Conservation (phyloP, 1,140 invertebrate species). For the Asbolus verrucosus region DNA sequence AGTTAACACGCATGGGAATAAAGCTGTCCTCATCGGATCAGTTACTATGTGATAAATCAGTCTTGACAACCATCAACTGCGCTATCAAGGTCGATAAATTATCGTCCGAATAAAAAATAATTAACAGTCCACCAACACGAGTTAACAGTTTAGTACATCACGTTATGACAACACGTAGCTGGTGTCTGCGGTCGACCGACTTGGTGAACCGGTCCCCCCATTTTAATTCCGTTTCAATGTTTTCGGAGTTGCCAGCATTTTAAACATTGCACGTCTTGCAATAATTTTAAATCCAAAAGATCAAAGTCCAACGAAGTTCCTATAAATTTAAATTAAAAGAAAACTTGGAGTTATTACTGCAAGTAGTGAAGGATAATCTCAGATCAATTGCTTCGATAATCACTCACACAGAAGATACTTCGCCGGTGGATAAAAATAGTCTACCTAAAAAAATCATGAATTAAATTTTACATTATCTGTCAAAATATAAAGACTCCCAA, state of each 20-base stretch:
- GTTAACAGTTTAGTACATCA: constrained; percentile 5
- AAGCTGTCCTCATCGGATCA: background rate
- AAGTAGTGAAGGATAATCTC: constrained; percentile 16
- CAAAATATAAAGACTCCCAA: too few species aligned
- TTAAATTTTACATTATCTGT: background rate
- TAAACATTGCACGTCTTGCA: background rate
- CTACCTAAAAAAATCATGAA: too few species aligned
- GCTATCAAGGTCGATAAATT: constrained; percentile 1
- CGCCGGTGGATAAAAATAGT: too few species aligned
- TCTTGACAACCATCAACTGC: constrained; percentile 7
- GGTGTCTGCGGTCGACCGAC: background rate
- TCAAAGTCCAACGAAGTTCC: background rate
- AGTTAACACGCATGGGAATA: background rate
- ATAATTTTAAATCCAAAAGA: background rate
- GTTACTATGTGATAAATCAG: background rate
- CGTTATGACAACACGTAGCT: background rate
- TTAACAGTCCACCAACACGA: constrained; percentile 18
- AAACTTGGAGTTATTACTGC: constrained; percentile 11
- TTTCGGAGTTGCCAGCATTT: too few species aligned
- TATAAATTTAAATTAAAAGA: background rate
- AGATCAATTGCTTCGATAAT: constrained; percentile 31
- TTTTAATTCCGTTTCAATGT: background rate
- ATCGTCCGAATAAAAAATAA: constrained; percentile 18
- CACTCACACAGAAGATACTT: background rate
- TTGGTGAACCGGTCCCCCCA: constrained; percentile 1